Evolutionary conservation across 2,888 invertebrate species (phyloP).

Genomic region (Synanthedon myopaeformis): DNA sequence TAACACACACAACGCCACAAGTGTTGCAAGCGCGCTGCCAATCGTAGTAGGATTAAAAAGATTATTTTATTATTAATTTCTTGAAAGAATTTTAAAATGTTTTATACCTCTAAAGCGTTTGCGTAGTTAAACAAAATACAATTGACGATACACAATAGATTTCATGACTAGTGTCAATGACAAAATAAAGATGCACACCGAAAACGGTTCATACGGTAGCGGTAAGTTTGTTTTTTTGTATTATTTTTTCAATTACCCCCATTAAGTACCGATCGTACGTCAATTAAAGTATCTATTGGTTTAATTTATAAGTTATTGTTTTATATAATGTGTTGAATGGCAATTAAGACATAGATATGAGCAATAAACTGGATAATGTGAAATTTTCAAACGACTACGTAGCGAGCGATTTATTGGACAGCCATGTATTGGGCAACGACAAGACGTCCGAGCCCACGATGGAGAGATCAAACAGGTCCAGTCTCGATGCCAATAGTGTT

Average conservation of each 20-base stretch:
- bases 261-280: slow-evolving; percentile 12
- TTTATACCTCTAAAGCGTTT: too few relatives aligned
- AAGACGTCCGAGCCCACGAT: slow-evolving; percentile 46
- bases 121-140: too few relatives aligned
- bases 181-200: slow-evolving; percentile 39
- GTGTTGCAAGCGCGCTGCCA: too few relatives aligned
- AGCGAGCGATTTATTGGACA: slow-evolving; percentile 65
- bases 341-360: slow-evolving; percentile 55
- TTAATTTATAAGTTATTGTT: slow-evolving; percentile 35
- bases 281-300: neutral
- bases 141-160: too few relatives aligned
- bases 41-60: too few relatives aligned
- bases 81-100: too few relatives aligned
- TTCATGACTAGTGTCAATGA: too few relatives aligned
- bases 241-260: slow-evolving; percentile 27
- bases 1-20: too few relatives aligned
- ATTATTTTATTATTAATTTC: too few relatives aligned
- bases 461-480: slow-evolving; percentile 57
- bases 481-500: slow-evolving; percentile 58
- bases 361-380: slow-evolving; percentile 55
- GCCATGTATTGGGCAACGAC: slow-evolving; percentile 60
- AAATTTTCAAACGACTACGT: slow-evolving; percentile 48
- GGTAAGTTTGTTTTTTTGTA: slow-evolving; percentile 34
- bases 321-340: slow-evolving; percentile 41
- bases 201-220: slow-evolving; percentile 55